phyloP scores from a whole-genome alignment of 2,888 invertebrate genomes.

The Tenthredo notha region DNA sequence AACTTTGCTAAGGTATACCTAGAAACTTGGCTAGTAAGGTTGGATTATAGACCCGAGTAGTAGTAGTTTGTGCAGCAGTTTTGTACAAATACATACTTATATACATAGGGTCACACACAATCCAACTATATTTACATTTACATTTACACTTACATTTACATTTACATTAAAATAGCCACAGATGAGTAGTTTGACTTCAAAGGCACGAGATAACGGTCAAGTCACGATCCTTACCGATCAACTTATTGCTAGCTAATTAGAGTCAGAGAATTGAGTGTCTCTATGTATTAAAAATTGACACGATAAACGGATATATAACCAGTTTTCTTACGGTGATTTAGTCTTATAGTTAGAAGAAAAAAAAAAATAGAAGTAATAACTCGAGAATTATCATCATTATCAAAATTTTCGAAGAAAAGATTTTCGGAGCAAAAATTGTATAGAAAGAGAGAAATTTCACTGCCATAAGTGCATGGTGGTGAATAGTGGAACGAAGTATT shows the following conservation, averaged over 20 bases:
- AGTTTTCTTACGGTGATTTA: background rate
- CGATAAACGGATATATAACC: background rate
- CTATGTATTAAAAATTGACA: background rate
- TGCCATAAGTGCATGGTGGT: background rate
- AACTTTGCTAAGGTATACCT: conserved; percentile 61
- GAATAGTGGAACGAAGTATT: conserved; percentile 21
- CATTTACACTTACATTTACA: background rate
- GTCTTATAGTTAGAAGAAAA: background rate
- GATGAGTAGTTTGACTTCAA: conserved; percentile 9
- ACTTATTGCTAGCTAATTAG: background rate
- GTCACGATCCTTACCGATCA: conserved; percentile 36
- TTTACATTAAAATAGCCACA: background rate
- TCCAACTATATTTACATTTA: background rate
- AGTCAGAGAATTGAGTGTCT: background rate
- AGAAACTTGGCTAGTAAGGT: background rate
- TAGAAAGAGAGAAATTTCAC: background rate
- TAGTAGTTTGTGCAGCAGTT: background rate
- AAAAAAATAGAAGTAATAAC: background rate
- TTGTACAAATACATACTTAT: background rate
- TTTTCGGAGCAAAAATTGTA: background rate
- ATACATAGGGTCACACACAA: background rate
- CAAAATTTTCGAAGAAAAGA: background rate
- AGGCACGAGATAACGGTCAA: conserved; percentile 28
- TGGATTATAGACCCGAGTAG: background rate
- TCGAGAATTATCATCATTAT: background rate